These are phyloP conservation scores for Pithys albifrons DNA, from an alignment of 2,113 vertebrate genomes.

Conservation along the genomic window DNA sequence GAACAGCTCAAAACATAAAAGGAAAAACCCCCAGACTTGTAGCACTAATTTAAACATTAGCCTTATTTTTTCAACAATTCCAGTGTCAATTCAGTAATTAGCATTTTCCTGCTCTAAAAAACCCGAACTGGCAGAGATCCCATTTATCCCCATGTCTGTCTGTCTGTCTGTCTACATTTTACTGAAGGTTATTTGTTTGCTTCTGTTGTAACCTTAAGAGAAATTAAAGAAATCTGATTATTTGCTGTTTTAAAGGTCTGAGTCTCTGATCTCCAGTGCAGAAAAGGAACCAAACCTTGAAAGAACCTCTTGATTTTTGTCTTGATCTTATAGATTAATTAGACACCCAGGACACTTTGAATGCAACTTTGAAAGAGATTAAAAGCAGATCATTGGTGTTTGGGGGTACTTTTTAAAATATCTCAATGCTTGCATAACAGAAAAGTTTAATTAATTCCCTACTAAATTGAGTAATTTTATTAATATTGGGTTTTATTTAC, in stretches of 20 bases:
- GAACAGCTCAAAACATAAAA: not conserved
- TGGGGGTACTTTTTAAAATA: not conserved
- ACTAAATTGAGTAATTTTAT: not conserved
- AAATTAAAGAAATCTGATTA: not conserved
- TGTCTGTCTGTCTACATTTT: not conserved
- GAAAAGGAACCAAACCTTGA: not conserved
- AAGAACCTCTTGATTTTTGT: not conserved
- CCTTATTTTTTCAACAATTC: not conserved
- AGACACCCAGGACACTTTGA: not conserved
- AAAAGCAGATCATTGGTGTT: not conserved
- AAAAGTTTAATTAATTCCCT: not conserved
- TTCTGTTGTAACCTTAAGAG: not conserved
- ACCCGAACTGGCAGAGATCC: not conserved
- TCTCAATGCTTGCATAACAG: not conserved
- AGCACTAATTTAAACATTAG: not conserved
- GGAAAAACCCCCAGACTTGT: not conserved
- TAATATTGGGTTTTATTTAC: not conserved
- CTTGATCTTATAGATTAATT: not conserved
- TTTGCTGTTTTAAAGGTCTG: not conserved
- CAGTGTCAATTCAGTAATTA: not conserved
- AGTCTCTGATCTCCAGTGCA: not conserved
- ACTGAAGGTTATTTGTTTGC: not conserved
- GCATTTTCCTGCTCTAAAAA: fast-evolving
- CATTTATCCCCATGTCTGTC: too few relatives aligned
- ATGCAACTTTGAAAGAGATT: not conserved